Conservation (phyloP, 1,140 invertebrate species). For the Saccostrea cuccullata region DNA sequence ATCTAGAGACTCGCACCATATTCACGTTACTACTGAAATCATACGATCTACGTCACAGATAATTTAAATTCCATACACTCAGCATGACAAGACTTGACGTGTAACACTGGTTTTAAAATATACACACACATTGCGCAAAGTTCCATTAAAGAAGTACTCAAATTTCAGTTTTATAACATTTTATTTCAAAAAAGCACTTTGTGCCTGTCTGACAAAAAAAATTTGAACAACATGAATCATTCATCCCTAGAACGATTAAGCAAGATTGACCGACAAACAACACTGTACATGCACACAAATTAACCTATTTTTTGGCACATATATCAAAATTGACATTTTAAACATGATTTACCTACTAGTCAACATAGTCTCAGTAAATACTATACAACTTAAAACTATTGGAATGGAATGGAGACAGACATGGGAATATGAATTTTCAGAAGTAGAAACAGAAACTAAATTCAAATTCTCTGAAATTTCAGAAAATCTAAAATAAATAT, state of each 20-base stretch:
- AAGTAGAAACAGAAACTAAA: no score
- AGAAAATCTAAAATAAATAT: no score
- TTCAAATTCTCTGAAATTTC: no score
- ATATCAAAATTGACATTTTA: neutral
- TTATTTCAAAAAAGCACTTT: conserved; percentile 22
- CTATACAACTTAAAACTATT: no score
- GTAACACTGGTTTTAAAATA: neutral
- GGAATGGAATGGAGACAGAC: no score
- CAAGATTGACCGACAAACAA: neutral
- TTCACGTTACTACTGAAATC: neutral
- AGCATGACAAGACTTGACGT: conserved; percentile 14
- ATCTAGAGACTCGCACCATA: conserved; percentile 14
- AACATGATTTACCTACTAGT: conserved; percentile 14
- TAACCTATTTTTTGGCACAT: conserved; percentile 21
- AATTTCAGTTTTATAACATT: conserved; percentile 1
- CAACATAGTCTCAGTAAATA: neutral
- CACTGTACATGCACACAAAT: conserved; percentile 16
- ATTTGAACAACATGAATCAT: conserved; percentile 21
- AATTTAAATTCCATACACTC: neutral
- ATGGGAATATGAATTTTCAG: no score
- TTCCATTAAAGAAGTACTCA: neutral
- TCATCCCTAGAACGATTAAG: neutral
- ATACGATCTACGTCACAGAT: conserved; percentile 15
- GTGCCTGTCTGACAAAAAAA: conserved; percentile 16
- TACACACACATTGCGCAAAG: neutral